phyloP scores from a whole-genome alignment of 2,888 invertebrate genomes.

The Caenorhabditis sp. region DNA sequence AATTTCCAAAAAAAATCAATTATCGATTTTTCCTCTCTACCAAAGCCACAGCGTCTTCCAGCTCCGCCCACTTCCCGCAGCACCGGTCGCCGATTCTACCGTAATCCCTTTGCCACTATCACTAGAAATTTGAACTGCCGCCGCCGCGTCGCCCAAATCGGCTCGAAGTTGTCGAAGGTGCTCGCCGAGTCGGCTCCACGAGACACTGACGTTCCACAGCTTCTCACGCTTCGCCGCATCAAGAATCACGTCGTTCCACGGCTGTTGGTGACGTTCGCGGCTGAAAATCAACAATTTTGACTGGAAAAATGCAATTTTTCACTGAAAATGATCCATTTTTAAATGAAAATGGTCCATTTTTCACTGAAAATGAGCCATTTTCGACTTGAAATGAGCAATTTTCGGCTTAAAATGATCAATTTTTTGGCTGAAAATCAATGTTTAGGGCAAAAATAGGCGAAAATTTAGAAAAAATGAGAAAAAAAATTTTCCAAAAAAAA shows the following conservation, averaged over 20 bases:
- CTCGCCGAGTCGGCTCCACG: conserved; percentile 65
- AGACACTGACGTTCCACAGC: conserved; percentile 78
- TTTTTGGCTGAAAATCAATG: too few relatives aligned
- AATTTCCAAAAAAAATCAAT: too few relatives aligned
- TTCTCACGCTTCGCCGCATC: conserved; percentile 70
- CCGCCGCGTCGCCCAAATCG: conserved; percentile 70
- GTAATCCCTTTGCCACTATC: conserved; percentile 10
- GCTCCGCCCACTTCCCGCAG: background rate
- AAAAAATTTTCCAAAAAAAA: too few relatives aligned
- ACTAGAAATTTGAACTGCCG: conserved; percentile 42
- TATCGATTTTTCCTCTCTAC: conserved; percentile 33
- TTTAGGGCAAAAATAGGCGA: too few relatives aligned
- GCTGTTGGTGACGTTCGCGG: conserved; percentile 76
- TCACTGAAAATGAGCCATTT: background rate
- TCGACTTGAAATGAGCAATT: background rate
- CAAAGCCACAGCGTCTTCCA: conserved; percentile 66
- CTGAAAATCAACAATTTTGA: too few relatives aligned
- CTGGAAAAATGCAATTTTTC: conserved; percentile 32
- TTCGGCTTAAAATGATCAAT: conserved; percentile 13
- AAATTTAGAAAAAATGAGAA: too few relatives aligned
- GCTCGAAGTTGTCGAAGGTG: conserved; percentile 66
- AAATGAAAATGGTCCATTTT: background rate
- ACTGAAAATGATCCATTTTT: background rate
- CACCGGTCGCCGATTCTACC: conserved; percentile 22
- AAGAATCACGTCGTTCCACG: conserved; percentile 76